Evolutionary conservation across 2,113 vertebrate genomes (phyloP), one percentile per base, ranked within the genome.

Genomic region (Leptobrachium leishanense): DNA sequence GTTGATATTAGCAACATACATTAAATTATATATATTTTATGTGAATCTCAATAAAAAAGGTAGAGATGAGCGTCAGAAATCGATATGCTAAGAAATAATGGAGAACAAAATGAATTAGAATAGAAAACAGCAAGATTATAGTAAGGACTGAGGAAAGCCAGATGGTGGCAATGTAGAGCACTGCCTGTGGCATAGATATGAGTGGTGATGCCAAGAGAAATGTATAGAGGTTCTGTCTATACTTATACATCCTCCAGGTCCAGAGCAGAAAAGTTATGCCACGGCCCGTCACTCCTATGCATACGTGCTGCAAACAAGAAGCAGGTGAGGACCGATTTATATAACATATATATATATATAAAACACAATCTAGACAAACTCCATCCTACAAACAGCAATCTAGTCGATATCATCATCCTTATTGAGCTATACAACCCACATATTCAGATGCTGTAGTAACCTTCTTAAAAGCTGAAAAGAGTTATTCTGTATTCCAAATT

Each of bases 221-320:
- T 68, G 84, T 79, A 87, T 82, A 15, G 66, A 80, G 63, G 71
- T 39, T n/a, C 41, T 82, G 79, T 86, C 82, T 91, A 84, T 94
- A 94, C 93, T 95, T 95, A 85, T 90, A 89, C 84, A 46, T 87
- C 87, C 85, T 96, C 92, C 90, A 89, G 88, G 85, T 94, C 93
- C 55, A 85, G 83, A 82, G 92, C 89, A 55, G 93, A 95, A 85
- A 90, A 43, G 77, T 90, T 93, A 87, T 93, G 90, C 76, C 93
- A 93, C 88, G 87, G 84, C 85, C 89, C 92, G 69, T 90, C 93
- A 68, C 86, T 91, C 74, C 68, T 82, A 85, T 87, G 86, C 75
- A 88, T 88, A 75, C 43, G 83, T 86, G 91, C 95, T 95, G 92
- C 59, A 90, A 88, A 90, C 80, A 89, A 84, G 90, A 90, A 84